Evolutionary conservation across 2,888 invertebrate species (phyloP).

Genomic region (Notocelia uddmanniana): DNA sequence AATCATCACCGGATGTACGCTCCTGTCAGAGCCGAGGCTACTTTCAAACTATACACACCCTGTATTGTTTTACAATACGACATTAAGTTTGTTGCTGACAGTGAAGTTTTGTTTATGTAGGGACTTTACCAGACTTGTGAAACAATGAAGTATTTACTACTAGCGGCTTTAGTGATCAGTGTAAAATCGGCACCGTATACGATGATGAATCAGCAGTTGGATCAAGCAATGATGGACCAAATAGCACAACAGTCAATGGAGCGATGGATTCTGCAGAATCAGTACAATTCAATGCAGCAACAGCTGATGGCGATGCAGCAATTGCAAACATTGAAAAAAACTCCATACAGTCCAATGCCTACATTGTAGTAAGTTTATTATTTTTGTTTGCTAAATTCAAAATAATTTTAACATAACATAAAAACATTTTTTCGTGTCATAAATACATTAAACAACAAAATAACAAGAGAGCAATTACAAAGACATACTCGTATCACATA

Average conservation of each 20-base stretch:
- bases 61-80: conserved; percentile 25
- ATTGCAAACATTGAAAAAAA: conserved; percentile 56
- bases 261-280: conserved; percentile 56
- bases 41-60: conserved; percentile 44
- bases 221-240: conserved; percentile 45
- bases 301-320: conserved; percentile 50
- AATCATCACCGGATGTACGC: conserved; percentile 56
- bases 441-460: too few species aligned
- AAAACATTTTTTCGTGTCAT: too few species aligned
- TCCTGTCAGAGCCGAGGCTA: conserved; percentile 50
- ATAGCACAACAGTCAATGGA: conserved; percentile 56
- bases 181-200: conserved; percentile 58
- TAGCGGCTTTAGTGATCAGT: conserved; percentile 53
- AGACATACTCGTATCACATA: too few species aligned
- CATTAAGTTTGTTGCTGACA: conserved; percentile 6
- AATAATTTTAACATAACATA: background rate
- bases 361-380: conserved; percentile 58
- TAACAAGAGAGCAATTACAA: too few species aligned
- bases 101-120: conserved; percentile 19
- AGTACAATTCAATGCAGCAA: conserved; percentile 50
- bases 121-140: conserved; percentile 10
- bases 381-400: background rate
- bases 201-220: conserved; percentile 10
- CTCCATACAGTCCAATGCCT: conserved; percentile 52
- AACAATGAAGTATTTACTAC: conserved; percentile 41